These are phyloP conservation scores for Nixonia krombeini DNA, from an alignment of 1,140 invertebrate species.

Conservation along the genomic window DNA sequence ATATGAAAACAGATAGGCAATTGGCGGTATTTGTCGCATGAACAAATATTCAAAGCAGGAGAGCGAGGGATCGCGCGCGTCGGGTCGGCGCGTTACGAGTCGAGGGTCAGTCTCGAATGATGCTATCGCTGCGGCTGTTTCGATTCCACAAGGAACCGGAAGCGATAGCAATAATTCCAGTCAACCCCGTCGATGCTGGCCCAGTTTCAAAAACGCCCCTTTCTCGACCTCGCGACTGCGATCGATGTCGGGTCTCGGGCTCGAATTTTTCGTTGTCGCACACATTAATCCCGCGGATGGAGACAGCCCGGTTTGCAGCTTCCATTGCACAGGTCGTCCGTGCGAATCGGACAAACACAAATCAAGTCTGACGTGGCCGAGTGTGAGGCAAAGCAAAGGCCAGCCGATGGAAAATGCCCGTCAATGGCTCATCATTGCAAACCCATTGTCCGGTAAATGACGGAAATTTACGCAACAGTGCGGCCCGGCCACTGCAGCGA, in stretches of 20 bases:
- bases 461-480: constrained; percentile 22
- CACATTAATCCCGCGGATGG: constrained; percentile 1
- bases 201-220: constrained; percentile 30
- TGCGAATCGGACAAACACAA: constrained; percentile 12
- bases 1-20: no score
- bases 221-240: not conserved
- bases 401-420: constrained; percentile 9
- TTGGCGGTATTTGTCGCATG: no score
- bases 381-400: not conserved
- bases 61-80: not conserved
- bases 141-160: constrained; percentile 24
- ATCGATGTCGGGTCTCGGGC: not conserved
- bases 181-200: constrained; percentile 18
- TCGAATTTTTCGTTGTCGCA: constrained; percentile 6
- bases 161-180: constrained; percentile 52
- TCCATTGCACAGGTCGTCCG: constrained; percentile 13
- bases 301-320: not conserved
- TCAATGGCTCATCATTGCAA: constrained; percentile 43
- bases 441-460: constrained; percentile 36
- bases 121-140: constrained; percentile 43
- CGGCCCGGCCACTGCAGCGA: constrained; percentile 17
- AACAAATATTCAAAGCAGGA: no score
- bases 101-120: constrained; percentile 36
- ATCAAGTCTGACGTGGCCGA: constrained; percentile 11
- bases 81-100: no score